Evolutionary conservation across 2,888 invertebrate genomes (phyloP).

Genomic region (Ariolimax columbianus): DNA sequence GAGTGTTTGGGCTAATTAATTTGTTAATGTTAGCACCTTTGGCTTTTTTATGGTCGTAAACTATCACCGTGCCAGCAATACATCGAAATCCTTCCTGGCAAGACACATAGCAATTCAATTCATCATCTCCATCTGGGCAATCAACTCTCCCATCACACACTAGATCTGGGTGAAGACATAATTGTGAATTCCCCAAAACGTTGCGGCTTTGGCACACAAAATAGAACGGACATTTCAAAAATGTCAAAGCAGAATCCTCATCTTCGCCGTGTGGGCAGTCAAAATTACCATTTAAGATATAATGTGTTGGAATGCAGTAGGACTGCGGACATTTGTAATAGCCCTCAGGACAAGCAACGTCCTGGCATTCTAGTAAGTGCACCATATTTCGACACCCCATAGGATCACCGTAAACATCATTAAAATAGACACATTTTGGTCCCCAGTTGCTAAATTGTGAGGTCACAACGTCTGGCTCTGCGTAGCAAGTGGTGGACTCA

Average conservation of each 20-base stretch:
- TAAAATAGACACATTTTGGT: slow-evolving; percentile 29
- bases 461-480: neutral
- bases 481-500: neutral
- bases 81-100: slow-evolving; percentile 23
- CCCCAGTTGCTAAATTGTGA: slow-evolving; percentile 7
- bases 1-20: neutral
- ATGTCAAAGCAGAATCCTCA: slow-evolving; percentile 14
- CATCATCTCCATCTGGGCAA: slow-evolving; percentile 44
- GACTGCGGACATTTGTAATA: slow-evolving; percentile 32
- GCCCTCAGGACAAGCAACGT: slow-evolving; percentile 30
- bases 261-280: slow-evolving; percentile 38
- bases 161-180: slow-evolving; percentile 29
- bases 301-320: slow-evolving; percentile 36
- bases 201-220: slow-evolving; percentile 8
- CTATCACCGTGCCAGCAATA: slow-evolving; percentile 2
- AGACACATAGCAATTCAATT: slow-evolving; percentile 18
- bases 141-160: slow-evolving; percentile 19
- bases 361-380: slow-evolving; percentile 11
- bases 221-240: neutral
- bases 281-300: neutral
- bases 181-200: neutral
- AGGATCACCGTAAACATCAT: slow-evolving; percentile 11
- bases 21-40: neutral
- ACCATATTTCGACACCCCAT: slow-evolving; percentile 18
- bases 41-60: neutral